Base-by-base conservation (phyloP, 2,113 vertebrate species). In the Nibea coibor region DNA sequence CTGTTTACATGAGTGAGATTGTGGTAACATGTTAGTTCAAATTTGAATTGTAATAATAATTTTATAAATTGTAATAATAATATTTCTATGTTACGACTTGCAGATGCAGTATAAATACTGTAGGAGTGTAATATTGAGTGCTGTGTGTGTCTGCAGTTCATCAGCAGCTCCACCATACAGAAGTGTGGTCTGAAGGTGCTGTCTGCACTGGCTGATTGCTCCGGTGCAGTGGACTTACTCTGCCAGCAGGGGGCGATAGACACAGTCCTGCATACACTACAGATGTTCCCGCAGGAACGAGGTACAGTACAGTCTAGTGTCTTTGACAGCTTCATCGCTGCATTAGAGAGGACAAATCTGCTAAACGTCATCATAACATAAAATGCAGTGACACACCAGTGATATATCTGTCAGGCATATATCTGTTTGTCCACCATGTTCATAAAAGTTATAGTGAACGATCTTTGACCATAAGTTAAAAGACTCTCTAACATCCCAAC, bases 221-320 rank as follows among this genome's bases (percentile, higher is more conserved):
- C 95, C 0, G 97, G 96, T 70, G 96, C 95, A 0, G 88, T 96
- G 86, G 96, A 97, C 81, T 87, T 96, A 28, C 95, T 99, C 82
- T 96, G 95, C 67, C 94, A 96, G 63, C 96, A 97, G 87, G 98
- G 97, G 70, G 96, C 97, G 35, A 90, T 97, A 69, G 98, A 98
- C 85, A 97, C 96, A 0, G 93, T 96, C 24, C 95, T 99, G 31
- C 98, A 98, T 24, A 96, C 95, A 2, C 91, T 98, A 0, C 97
- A 99, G 91, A 97, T 97, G 97, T 98, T 96, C 90, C 97, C 97
- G 14, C 91, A 90, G 3, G 94, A 97, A 10, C 95, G 95, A 96
- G 97, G 98, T 98, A 85, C 70, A 17, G 3, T 0, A 19, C 16
- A 4, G 3, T 5, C 2, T 28, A 28, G 28, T n/a, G n/a, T n/a